A percentile compares a stretch with the other conserved stretches of the same genome.
Evolutionary conservation across 2,113 vertebrate genomes (phyloP).

Genomic region (Nerophis ophidion): DNA sequence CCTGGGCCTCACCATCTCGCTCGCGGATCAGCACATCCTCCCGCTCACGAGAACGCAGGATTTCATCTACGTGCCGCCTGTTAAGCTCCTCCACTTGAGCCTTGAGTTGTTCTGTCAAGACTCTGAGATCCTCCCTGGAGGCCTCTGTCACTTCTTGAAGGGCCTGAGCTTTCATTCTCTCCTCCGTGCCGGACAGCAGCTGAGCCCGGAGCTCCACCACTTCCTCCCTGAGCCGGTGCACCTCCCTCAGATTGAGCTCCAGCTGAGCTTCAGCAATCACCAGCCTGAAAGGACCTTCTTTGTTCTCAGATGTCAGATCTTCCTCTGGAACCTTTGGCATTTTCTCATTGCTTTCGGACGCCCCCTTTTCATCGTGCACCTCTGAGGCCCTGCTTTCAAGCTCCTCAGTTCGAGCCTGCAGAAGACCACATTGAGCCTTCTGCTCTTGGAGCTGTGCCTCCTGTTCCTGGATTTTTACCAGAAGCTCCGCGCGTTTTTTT

Average conservation of each 20-base stretch:
- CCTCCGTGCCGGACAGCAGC: slow-evolving; percentile 66
- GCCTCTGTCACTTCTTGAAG: slow-evolving; percentile 71
- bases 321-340: slow-evolving; percentile 22
- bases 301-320: slow-evolving; percentile 38
- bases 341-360: slow-evolving; percentile 67
- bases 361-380: slow-evolving; percentile 63
- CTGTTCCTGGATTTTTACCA: slow-evolving; percentile 68
- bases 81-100: slow-evolving; percentile 82
- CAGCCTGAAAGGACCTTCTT: slow-evolving; percentile 65
- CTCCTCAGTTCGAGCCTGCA: slow-evolving; percentile 60
- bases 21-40: slow-evolving; percentile 71
- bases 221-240: slow-evolving; percentile 70
- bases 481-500: slow-evolving; percentile 67
- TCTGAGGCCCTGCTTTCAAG: slow-evolving; percentile 54
- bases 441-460: slow-evolving; percentile 61
- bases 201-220: slow-evolving; percentile 73
- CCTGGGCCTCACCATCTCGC: slow-evolving; percentile 52
- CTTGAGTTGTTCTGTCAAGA: slow-evolving; percentile 78
- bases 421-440: slow-evolving; percentile 55
- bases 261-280: slow-evolving; percentile 76
- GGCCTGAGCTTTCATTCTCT: slow-evolving; percentile 73
- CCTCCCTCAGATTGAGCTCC: slow-evolving; percentile 71
- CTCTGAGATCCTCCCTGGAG: slow-evolving; percentile 72
- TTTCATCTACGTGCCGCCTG: slow-evolving; percentile 78
- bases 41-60: slow-evolving; percentile 71